phyloP scores from a whole-genome alignment of 2,888 invertebrate genomes.

The Desoria tigrina region DNA sequence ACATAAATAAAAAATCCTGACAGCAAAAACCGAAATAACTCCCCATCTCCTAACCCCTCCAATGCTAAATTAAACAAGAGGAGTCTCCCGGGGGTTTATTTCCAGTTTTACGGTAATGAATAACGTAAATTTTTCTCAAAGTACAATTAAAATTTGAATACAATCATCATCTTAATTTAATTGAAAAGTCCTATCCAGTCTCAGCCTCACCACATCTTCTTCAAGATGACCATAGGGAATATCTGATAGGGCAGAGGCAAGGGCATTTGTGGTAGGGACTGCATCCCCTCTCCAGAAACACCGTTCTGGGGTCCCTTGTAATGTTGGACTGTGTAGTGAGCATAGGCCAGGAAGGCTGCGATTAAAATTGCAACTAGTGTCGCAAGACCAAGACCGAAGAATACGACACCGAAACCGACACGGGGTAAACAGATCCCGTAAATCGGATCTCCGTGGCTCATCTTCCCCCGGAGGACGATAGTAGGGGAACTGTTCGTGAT shows the following conservation, averaged over 20 bases:
- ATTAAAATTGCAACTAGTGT: slow-evolving; percentile 84
- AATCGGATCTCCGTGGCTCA: slow-evolving; percentile 68
- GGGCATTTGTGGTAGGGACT: slow-evolving; percentile 5
- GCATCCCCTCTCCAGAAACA: slow-evolving; percentile 9
- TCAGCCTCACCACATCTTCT: slow-evolving; percentile 45
- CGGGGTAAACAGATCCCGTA: slow-evolving; percentile 90
- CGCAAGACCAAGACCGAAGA: slow-evolving; percentile 81
- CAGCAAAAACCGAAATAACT: too few relatives aligned
- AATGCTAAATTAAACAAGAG: too few relatives aligned
- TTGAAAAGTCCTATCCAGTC: too few relatives aligned
- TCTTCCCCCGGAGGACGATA: slow-evolving; percentile 43
- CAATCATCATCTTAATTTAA: too few relatives aligned
- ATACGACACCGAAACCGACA: slow-evolving; percentile 82
- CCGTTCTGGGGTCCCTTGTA: slow-evolving; percentile 25
- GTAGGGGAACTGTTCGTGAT: slow-evolving; percentile 58
- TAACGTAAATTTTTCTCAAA: too few relatives aligned
- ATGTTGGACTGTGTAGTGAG: slow-evolving; percentile 44
- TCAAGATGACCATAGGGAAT: slow-evolving; percentile 47
- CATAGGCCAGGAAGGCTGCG: slow-evolving; percentile 61
- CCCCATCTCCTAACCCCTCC: too few relatives aligned
- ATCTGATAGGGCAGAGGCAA: slow-evolving; percentile 32
- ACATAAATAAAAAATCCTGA: too few relatives aligned
- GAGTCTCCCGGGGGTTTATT: too few relatives aligned
- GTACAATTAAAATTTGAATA: too few relatives aligned
- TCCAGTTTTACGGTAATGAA: too few relatives aligned